Conservation (phyloP, 2,888 invertebrate species). For the Epirrhoe tristata region DNA sequence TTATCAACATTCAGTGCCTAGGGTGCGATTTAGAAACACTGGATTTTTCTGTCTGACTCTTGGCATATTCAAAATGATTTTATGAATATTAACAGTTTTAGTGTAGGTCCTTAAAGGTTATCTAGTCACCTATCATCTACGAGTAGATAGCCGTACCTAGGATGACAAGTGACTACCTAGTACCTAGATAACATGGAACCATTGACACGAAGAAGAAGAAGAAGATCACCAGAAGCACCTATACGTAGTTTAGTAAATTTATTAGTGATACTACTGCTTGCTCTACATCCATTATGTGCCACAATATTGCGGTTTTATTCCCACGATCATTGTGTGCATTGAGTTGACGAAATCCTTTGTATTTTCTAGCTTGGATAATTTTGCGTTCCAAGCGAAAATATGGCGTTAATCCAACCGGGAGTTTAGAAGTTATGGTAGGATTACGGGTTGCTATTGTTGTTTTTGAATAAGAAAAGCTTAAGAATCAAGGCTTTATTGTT, state of each 20-base stretch:
- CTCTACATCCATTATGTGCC: conserved; percentile 6
- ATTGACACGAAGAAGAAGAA: too few relatives aligned
- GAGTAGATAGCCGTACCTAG: too few relatives aligned
- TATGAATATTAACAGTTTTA: too few relatives aligned
- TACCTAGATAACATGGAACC: too few relatives aligned
- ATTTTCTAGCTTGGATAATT: conserved; percentile 46
- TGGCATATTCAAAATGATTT: too few relatives aligned
- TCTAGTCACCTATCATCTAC: too few relatives aligned
- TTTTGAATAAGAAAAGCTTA: conserved; percentile 34
- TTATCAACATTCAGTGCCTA: conserved; percentile 1
- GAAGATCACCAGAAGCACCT: too few relatives aligned
- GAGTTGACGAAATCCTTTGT: conserved; percentile 62
- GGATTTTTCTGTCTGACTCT: background rate
- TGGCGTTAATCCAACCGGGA: conserved; percentile 34
- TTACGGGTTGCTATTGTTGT: conserved; percentile 41
- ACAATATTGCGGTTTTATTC: conserved; percentile 58
- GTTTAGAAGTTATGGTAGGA: conserved; percentile 41
- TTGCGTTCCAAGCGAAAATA: conserved; percentile 46
- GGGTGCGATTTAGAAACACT: background rate
- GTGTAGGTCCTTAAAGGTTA: too few relatives aligned
- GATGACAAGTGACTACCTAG: too few relatives aligned
- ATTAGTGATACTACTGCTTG: conserved; percentile 12
- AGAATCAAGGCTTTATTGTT: conserved; percentile 30
- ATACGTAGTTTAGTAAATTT: background rate
- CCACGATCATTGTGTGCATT: conserved; percentile 52